Conservation (phyloP, 2,888 invertebrate species). For the Pyrochroa serraticornis region DNA sequence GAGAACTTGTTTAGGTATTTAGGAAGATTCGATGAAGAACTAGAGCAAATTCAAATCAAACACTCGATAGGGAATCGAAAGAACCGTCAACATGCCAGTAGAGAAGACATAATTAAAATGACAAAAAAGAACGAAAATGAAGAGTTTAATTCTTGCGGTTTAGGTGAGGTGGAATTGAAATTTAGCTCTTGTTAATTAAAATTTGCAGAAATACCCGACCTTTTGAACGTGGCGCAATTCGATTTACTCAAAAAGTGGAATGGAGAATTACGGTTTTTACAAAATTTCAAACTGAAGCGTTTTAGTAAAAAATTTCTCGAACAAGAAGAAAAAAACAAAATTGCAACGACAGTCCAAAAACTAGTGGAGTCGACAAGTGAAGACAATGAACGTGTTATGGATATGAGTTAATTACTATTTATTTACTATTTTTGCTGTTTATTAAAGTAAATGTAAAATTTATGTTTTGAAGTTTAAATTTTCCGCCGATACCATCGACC, state of each 20-base stretch:
- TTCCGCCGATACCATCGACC: no score
- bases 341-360: background rate
- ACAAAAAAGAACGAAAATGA: slow-evolving; percentile 74
- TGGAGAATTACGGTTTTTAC: slow-evolving; percentile 69
- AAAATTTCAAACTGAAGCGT: slow-evolving; percentile 70
- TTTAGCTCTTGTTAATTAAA: slow-evolving; percentile 4
- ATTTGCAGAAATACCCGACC: slow-evolving; percentile 73
- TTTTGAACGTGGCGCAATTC: slow-evolving; percentile 66
- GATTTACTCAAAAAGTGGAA: slow-evolving; percentile 68
- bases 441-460: no score
- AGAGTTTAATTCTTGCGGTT: slow-evolving; percentile 78
- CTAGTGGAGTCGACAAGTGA: background rate
- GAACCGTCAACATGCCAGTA: slow-evolving; percentile 77
- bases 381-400: background rate
- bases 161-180: slow-evolving; percentile 53
- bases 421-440: no score
- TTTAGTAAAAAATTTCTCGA: slow-evolving; percentile 57
- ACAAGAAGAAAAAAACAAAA: slow-evolving; percentile 24
- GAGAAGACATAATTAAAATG: slow-evolving; percentile 79
- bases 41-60: slow-evolving; percentile 66
- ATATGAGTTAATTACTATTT: no score
- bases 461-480: no score
- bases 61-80: slow-evolving; percentile 78
- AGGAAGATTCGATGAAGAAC: slow-evolving; percentile 45
- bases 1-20: slow-evolving; percentile 39